Evolutionary conservation across 2,113 vertebrate genomes (phyloP).

Genomic region (Rana temporaria): DNA sequence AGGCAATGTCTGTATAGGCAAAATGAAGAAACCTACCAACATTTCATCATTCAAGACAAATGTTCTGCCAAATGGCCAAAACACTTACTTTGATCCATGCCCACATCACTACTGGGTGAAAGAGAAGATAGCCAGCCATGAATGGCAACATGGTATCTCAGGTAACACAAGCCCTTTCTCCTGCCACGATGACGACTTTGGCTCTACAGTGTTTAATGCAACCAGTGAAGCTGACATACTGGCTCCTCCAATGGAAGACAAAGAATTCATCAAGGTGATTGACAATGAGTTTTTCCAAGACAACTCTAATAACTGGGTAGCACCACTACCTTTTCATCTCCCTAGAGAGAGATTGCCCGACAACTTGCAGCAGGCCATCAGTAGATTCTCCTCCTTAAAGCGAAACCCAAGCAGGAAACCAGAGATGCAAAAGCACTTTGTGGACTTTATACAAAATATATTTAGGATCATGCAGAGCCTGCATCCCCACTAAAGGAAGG

Average conservation of each 20-base stretch:
- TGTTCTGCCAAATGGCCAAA: not conserved
- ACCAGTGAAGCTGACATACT: not conserved
- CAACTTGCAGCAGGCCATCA: not conserved
- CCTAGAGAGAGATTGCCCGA: not conserved
- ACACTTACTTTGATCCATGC: too few relatives aligned
- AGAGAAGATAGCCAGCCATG: too few relatives aligned
- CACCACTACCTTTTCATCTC: not conserved
- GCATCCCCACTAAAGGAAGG: slow-evolving; percentile 9
- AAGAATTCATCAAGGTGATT: not conserved
- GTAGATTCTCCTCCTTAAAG: slow-evolving; percentile 9
- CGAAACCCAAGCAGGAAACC: not conserved
- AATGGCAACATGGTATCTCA: not conserved
- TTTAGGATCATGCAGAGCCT: slow-evolving; percentile 7
- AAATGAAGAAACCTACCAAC: not conserved
- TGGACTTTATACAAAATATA: slow-evolving; percentile 49
- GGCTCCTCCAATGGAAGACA: slow-evolving; percentile 11
- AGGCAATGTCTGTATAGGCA: too few relatives aligned
- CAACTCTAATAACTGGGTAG: not conserved
- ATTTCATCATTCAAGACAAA: not conserved
- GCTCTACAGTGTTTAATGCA: too few relatives aligned
- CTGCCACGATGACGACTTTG: too few relatives aligned
- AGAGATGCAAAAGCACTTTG: too few relatives aligned
- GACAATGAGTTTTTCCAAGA: slow-evolving; percentile 4
- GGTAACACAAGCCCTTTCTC: too few relatives aligned
- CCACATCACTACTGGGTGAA: too few relatives aligned